phyloP scores from a whole-genome alignment of 2,888 invertebrate species.

The Luperina nickerlii region DNA sequence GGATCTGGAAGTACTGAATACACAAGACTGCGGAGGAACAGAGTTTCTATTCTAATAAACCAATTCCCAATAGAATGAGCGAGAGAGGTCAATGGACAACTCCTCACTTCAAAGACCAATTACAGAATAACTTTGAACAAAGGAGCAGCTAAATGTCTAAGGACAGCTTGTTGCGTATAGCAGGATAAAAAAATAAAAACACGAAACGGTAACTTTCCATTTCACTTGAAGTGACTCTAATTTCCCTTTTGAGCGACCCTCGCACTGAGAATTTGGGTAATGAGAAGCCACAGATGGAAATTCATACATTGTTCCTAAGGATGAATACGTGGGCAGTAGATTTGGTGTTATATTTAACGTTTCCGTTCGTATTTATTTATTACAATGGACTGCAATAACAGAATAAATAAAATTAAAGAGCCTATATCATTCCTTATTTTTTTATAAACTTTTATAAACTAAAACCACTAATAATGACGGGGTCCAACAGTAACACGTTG shows the following conservation, averaged over 20 bases:
- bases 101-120: too few relatives aligned
- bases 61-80: too few relatives aligned
- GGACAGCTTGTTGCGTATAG: too few relatives aligned
- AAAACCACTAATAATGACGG: background rate
- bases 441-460: too few relatives aligned
- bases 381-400: background rate
- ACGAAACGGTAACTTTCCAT: background rate
- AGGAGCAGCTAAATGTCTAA: too few relatives aligned
- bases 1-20: too few relatives aligned
- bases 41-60: too few relatives aligned
- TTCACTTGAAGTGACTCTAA: slow-evolving; percentile 3
- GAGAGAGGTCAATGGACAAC: too few relatives aligned
- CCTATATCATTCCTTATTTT: background rate
- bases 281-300: background rate
- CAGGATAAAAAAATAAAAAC: too few relatives aligned
- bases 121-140: too few relatives aligned
- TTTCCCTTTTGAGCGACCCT: background rate
- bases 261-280: background rate
- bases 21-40: too few relatives aligned
- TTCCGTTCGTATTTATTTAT: background rate
- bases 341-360: background rate
- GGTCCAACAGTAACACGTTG: background rate
- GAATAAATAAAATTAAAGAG: background rate
- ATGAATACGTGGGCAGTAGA: background rate
- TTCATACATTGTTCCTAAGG: slow-evolving; percentile 6